Evolutionary conservation across 2,888 invertebrate genomes (phyloP).

Genomic region (Tetheella fluctuosa): DNA sequence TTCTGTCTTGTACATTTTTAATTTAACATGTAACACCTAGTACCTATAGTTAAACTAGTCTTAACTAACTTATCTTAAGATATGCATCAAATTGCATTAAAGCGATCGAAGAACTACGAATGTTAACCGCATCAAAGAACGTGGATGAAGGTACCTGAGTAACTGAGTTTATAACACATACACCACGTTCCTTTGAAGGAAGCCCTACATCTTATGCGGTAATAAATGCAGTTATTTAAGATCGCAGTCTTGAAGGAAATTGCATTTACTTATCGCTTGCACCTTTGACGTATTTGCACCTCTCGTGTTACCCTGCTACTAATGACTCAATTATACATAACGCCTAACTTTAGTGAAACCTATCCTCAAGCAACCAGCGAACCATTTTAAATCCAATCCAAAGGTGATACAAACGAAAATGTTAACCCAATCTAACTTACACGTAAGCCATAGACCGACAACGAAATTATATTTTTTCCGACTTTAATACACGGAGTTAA

Average conservation of each 20-base stretch:
- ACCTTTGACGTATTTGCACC: conserved; percentile 70
- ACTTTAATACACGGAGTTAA: conserved; percentile 64
- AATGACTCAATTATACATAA: conserved; percentile 71
- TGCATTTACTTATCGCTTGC: conserved; percentile 69
- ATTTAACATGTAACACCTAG: background rate
- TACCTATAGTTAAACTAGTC: background rate
- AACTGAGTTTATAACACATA: conserved; percentile 30
- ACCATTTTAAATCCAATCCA: conserved; percentile 14
- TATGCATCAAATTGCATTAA: background rate
- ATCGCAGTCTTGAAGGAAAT: conserved; percentile 61
- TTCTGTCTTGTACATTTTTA: background rate
- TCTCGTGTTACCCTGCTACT: conserved; percentile 63
- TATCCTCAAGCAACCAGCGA: conserved; percentile 15
- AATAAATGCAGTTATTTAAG: conserved; percentile 58
- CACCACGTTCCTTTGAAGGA: conserved; percentile 36
- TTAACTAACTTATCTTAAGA: background rate
- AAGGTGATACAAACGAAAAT: conserved; percentile 16
- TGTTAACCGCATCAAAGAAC: background rate
- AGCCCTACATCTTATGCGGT: conserved; percentile 38
- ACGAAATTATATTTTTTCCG: conserved; percentile 55
- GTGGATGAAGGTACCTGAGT: conserved; percentile 21
- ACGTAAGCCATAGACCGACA: conserved; percentile 49
- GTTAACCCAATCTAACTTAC: background rate
- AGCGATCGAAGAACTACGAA: conserved; percentile 3
- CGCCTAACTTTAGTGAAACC: conserved; percentile 32